These are phyloP conservation scores for Trachythela sp. DNA, from an alignment of 64 coral and sea anemone genomes.

Conservation along the genomic window DNA sequence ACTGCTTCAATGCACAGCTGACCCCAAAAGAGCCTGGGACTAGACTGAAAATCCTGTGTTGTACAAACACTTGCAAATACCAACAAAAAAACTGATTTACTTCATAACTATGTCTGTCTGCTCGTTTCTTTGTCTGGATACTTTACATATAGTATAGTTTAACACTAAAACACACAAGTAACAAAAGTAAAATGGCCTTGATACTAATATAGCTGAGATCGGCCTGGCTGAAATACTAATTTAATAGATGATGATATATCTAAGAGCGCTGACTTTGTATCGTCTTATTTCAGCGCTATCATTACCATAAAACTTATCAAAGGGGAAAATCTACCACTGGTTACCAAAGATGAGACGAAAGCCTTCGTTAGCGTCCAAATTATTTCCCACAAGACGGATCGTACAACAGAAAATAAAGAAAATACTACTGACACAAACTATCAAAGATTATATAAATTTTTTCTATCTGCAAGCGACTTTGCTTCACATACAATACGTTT, in stretches of 20 bases:
- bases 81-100: no score
- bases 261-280: not conserved
- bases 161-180: no score
- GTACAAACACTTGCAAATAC: no score
- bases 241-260: not conserved
- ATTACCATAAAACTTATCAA: not conserved
- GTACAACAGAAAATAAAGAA: not conserved
- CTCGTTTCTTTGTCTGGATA: no score
- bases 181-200: no score
- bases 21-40: no score
- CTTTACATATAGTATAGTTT: no score
- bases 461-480: not conserved
- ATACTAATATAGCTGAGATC: not conserved
- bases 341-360: not conserved
- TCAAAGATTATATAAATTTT: slow-evolving; percentile 1
- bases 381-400: not conserved
- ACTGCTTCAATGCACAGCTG: no score
- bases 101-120: no score
- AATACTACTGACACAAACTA: not conserved
- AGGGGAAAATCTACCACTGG: not conserved
- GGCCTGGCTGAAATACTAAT: not conserved
- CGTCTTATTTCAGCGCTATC: not conserved
- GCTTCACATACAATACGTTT: not conserved
- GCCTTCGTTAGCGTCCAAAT: not conserved
- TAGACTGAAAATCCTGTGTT: no score